Conservation (phyloP, 2,113 vertebrate genomes). For the Sander vitreus region DNA sequence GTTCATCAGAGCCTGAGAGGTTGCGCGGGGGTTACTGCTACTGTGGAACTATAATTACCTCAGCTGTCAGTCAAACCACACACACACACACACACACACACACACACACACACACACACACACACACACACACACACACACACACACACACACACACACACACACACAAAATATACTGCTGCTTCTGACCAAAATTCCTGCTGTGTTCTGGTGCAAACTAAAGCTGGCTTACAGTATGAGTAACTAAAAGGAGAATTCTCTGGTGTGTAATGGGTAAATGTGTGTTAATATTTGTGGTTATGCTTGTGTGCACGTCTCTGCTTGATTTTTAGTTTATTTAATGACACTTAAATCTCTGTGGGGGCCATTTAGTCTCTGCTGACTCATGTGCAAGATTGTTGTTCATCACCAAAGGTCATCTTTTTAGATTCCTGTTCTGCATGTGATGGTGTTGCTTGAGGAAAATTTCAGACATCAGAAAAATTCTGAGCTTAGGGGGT, state of each 20-base stretch:
- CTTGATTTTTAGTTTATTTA: conserved; percentile 2
- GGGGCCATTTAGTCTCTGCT: conserved; percentile 36
- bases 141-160: not conserved
- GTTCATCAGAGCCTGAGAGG: conserved; percentile 67
- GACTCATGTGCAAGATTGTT: conserved; percentile 30
- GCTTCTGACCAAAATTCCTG: not conserved
- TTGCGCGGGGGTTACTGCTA: conserved; percentile 71
- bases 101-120: conserved; percentile 16
- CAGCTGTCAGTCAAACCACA: conserved; percentile 73
- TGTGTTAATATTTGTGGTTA: conserved; percentile 18
- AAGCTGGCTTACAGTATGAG: not conserved
- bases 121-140: conserved; percentile 10
- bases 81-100: conserved; percentile 15
- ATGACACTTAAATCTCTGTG: not conserved
- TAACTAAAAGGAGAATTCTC: conserved; percentile 26
- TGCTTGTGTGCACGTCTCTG: conserved; percentile 16
- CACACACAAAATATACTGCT: not conserved
- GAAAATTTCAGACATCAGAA: conserved; percentile 40
- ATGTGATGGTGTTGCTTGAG: conserved; percentile 35
- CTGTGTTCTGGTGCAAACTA: not conserved
- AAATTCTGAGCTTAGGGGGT: conserved; percentile 39
- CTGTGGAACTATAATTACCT: conserved; percentile 78
- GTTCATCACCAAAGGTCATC: conserved; percentile 47
- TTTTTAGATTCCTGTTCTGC: conserved; percentile 11
- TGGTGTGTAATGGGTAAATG: conserved; percentile 7